Conservation (phyloP, 53 echinoderm and acorn worm species). For the Arbacia lixula region DNA sequence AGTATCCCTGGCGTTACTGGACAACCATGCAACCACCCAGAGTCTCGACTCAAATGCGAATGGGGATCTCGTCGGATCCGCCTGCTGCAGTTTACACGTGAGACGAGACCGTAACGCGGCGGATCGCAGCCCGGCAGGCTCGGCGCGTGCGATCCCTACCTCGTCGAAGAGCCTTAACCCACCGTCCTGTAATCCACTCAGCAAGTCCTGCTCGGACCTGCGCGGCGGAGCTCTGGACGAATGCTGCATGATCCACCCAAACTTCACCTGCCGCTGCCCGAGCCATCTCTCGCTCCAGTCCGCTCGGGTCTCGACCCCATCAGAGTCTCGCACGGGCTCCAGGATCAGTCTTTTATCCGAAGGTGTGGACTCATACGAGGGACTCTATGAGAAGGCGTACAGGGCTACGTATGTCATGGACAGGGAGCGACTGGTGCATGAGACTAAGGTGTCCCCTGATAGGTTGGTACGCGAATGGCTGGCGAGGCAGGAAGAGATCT, state of each 20-base stretch:
- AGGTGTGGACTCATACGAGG: constrained; percentile 76
- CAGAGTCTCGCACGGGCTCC: constrained; percentile 78
- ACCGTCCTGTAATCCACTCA: constrained; percentile 45
- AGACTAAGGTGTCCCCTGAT: constrained; percentile 67
- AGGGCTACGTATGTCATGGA: constrained; percentile 70
- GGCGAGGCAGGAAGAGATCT: constrained; percentile 66
- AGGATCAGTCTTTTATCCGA: constrained; percentile 84
- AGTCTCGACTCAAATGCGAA: constrained; percentile 64
- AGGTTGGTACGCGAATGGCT: constrained; percentile 87
- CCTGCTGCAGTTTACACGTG: constrained; percentile 44
- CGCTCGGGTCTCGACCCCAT: constrained; percentile 82
- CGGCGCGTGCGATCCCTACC: constrained; percentile 28
- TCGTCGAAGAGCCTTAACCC: constrained; percentile 21
- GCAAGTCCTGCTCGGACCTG: constrained; percentile 80
- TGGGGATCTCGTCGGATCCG: constrained; percentile 36
- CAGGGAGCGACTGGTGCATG: constrained; percentile 57
- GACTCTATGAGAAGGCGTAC: constrained; percentile 71
- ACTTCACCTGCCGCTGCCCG: constrained; percentile 73
- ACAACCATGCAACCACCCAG: constrained; percentile 58
- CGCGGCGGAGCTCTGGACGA: constrained; percentile 38
- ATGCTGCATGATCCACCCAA: constrained; percentile 57
- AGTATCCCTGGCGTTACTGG: constrained; percentile 60
- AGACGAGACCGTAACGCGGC: constrained; percentile 1
- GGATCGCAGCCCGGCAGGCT: constrained; percentile 46
- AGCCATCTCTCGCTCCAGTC: constrained; percentile 88